Conservation (phyloP, 2,888 invertebrate genomes). For the Caenorhabditis afra region DNA sequence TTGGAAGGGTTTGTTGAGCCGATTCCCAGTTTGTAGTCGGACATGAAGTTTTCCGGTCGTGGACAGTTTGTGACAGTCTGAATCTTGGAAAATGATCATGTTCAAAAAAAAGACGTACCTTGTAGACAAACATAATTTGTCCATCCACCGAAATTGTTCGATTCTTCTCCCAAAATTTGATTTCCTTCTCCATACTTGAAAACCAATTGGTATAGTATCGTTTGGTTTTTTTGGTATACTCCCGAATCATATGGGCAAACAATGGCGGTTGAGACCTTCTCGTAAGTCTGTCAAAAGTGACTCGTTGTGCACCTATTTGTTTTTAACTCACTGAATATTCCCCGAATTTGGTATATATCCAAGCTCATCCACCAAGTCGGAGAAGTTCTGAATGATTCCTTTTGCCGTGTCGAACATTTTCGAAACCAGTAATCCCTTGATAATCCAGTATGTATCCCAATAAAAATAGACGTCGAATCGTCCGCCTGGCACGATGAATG, state of each 20-base stretch:
- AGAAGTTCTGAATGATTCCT: conserved; percentile 90
- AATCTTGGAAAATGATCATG: conserved; percentile 11
- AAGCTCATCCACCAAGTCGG: conserved; percentile 87
- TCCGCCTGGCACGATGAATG: conserved; percentile 86
- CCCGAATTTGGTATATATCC: conserved; percentile 89
- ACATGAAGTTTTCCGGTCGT: conserved; percentile 74
- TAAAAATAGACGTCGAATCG: conserved; percentile 87
- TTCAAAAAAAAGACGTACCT: background rate
- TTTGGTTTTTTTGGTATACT: conserved; percentile 86
- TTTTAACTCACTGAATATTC: conserved; percentile 86
- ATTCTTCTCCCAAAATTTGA: conserved; percentile 89
- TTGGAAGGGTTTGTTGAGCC: conserved; percentile 30
- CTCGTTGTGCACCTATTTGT: background rate
- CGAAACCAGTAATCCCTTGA: conserved; percentile 88
- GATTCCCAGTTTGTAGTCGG: conserved; percentile 69
- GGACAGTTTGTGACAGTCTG: conserved; percentile 73
- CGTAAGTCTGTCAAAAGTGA: conserved; percentile 63
- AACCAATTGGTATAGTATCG: conserved; percentile 69
- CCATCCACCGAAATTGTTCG: conserved; percentile 76
- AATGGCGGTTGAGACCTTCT: conserved; percentile 82
- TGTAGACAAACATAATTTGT: conserved; percentile 40
- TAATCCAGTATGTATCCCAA: conserved; percentile 96
- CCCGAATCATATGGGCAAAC: conserved; percentile 86
- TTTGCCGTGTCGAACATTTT: conserved; percentile 89
- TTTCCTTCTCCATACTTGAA: conserved; percentile 81